These are phyloP conservation scores for Athalia circularis DNA, from an alignment of 2,888 invertebrate species.

Conservation along the genomic window DNA sequence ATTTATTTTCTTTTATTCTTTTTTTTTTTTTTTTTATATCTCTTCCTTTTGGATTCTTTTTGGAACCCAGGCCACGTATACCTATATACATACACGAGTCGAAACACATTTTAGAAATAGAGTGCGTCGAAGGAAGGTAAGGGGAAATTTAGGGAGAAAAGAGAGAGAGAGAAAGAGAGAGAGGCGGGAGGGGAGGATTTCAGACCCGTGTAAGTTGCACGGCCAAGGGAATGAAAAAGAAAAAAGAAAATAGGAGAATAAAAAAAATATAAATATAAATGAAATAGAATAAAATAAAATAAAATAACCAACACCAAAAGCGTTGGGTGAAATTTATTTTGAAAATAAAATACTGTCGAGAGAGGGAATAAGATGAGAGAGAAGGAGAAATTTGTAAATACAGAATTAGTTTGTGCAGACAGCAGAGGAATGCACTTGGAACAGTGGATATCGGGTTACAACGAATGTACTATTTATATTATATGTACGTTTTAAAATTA, in stretches of 20 bases:
- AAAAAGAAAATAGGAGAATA: constrained; percentile 41
- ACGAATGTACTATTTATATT: not conserved
- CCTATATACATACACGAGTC: not conserved
- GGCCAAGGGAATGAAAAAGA: constrained; percentile 15
- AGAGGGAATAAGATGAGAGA: not conserved
- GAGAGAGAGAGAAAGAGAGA: not conserved
- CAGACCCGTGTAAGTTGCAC: constrained; percentile 21
- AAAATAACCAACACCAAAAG: constrained; percentile 5
- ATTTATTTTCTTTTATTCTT: no score
- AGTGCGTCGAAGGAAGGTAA: constrained; percentile 12
- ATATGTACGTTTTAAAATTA: no score
- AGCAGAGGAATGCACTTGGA: constrained; percentile 42
- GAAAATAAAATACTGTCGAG: constrained; percentile 13
- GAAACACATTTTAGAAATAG: constrained; percentile 6
- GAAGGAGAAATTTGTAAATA: constrained; percentile 38
- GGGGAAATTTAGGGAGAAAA: not conserved
- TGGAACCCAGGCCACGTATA: no score
- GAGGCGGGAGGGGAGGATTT: not conserved
- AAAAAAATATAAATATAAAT: constrained; percentile 8
- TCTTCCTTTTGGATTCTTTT: no score
- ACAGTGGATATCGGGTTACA: constrained; percentile 39
- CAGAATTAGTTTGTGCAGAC: constrained; percentile 44
- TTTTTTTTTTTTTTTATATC: no score
- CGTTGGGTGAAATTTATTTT: not conserved
- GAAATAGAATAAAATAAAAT: constrained; percentile 12